Evolutionary conservation across 2,888 invertebrate species (phyloP), one percentile per base, ranked within the genome.

Genomic region (Salticus scenicus): DNA sequence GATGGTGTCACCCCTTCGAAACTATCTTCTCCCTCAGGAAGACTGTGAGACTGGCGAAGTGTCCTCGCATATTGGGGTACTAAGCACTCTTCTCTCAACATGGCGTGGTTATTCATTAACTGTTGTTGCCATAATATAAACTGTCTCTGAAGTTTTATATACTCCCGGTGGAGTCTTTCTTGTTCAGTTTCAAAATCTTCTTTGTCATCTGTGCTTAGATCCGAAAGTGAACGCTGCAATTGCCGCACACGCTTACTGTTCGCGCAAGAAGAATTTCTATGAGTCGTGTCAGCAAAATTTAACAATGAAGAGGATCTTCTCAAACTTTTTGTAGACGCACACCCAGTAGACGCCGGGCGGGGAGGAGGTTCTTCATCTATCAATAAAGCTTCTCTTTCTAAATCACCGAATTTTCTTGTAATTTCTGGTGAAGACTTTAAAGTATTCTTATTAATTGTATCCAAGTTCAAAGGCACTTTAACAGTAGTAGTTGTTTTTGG

Each of bases 41-140:
- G 63, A 31, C 86, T 86, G 86, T 86, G 86, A 0, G 86, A 80
- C 72, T 86, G 86, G 2, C 86, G 69, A 0, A 86, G 71, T 24
- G 80, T 76, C 12, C 86, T 42, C 2, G 71, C 71, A 24, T 77
- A 74, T 27, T 75, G 75, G 12, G 87, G 82, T 14, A 82, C 75
- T 14, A 81, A 57, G 64, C 78, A 74, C 41, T 82, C 87, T 17
- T 81, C 78, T 8, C 79, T 33, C 51, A 87, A n/a, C 78, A 82
- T 78, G 74, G 77, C 82, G 77, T 87, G 87, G 33, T 87, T 82
- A 33, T 24, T 77, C 24, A 82, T 20, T 42, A 88, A 27, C 41
- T 88, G 87, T 30, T 86, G 71, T 47, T 88, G 85, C 81, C 86
- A 88, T 17, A 81, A 20, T 8, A 88, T 30, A 33, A 88, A 88